Evolutionary conservation across 2,113 vertebrate genomes (phyloP), one percentile per base, ranked within the genome.

Genomic region (Antechinus flavipes): DNA sequence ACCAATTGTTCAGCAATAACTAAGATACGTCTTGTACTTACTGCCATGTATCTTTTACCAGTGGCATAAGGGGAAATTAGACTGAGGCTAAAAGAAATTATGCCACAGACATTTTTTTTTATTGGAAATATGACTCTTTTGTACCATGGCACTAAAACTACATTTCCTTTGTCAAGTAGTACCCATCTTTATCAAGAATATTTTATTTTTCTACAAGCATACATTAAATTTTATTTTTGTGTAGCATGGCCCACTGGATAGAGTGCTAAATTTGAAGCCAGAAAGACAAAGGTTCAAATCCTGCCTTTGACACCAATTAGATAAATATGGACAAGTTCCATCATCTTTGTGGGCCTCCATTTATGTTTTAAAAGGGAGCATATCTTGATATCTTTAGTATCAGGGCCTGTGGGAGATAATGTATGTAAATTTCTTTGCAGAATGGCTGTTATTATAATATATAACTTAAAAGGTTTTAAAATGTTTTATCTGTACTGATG

Each of bases 261-360:
- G 22, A 97, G 2, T 89, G 4, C 35, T 56, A 22, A 55, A 89
- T 96, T 54, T 42, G 0, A 5, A 90, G 12, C 25, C 23, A 89
- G 46, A 96, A 91, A 91, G 23, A n/a, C 27, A 53, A 92, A 10
- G 25, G 7, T 9, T 92, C 42, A 68, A 54, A 53, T 53, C 46
- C 89, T n/a, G 76, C 25, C 95, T 93, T 95, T 91, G 35, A 22
- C 53, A 46, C 42, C 24, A 54, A 53, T 12, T 91, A 84, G 14
- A 1, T 93, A 50, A 91, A 8, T 92, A 14, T 95, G 16, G 30
- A 19, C 89, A 89, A 90, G 22, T 95, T 90, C 89, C 46, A 96
- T 91, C 30, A 14, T 68, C 30, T 68, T 10, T 35, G 30, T 68
- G 58, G 30, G 30, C 14, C 12, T 68, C 30, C 30, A 68, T 35